Percentiles rank a stretch among this genome's conserved stretches.
Conservation (phyloP, 35 echinoderm and acorn worm genomes). For the Diadema setosum region DNA sequence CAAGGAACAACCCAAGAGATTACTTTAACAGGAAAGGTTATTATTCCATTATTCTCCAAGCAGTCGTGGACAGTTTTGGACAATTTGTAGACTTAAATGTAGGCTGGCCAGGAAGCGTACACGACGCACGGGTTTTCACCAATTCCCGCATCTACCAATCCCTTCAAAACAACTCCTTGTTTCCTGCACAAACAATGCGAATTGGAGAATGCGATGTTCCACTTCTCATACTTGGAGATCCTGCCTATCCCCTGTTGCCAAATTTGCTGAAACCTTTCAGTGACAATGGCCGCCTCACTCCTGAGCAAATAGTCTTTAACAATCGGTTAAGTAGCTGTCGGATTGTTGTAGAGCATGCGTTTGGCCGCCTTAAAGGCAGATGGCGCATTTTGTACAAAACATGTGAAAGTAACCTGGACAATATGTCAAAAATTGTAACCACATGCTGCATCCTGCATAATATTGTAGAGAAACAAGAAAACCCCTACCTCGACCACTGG, state of each 20-base stretch:
- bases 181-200: neutral
- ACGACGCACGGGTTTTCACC: no score
- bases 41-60: slow-evolving; percentile 36
- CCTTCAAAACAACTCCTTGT: neutral
- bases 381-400: neutral
- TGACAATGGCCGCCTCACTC: neutral
- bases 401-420: neutral
- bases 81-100: no score
- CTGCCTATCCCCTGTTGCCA: slow-evolving; percentile 29
- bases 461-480: neutral
- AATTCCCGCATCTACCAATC: no score
- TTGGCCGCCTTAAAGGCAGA: slow-evolving; percentile 38
- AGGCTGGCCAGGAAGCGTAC: no score
- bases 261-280: slow-evolving; percentile 4
- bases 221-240: slow-evolving; percentile 27
- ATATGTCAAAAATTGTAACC: neutral
- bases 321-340: neutral
- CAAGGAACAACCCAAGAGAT: neutral
- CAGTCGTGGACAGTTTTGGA: neutral
- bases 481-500: neutral
- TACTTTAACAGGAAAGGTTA: slow-evolving; percentile 41
- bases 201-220: neutral
- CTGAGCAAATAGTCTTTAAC: slow-evolving; percentile 20
- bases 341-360: slow-evolving; percentile 25
- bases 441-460: neutral